Evolutionary conservation across 64 coral and sea anemone species (phyloP).

Genomic region (Stylophora pistillata): DNA sequence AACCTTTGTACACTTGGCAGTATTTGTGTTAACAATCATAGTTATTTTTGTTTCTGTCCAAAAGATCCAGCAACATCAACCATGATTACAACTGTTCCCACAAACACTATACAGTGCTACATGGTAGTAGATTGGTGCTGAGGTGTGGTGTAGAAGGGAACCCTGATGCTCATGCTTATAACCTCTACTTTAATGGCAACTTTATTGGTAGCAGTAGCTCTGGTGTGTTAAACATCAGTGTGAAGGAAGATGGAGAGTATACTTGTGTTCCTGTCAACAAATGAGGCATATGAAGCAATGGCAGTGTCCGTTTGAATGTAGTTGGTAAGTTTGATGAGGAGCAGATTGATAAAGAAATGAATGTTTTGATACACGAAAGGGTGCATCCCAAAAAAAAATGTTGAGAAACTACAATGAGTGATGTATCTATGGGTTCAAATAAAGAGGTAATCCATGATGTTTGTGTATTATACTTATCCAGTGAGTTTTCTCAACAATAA

Average conservation of each 20-base stretch:
- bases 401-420: too few relatives aligned
- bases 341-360: too few relatives aligned
- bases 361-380: too few relatives aligned
- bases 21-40: too few relatives aligned
- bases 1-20: too few relatives aligned
- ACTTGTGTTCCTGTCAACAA: constrained; percentile 17
- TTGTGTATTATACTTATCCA: too few relatives aligned
- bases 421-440: too few relatives aligned
- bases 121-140: not conserved
- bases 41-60: not conserved
- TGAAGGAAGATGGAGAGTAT: too few relatives aligned
- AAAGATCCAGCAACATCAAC: not conserved
- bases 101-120: constrained; percentile 10
- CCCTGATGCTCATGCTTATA: not conserved
- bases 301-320: not conserved
- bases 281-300: not conserved
- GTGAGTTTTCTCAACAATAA: too few relatives aligned
- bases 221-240: not conserved
- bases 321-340: not conserved
- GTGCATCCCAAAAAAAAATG: too few relatives aligned
- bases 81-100: not conserved
- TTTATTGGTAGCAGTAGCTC: not conserved
- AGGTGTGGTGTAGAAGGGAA: not conserved
- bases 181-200: not conserved
- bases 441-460: too few relatives aligned